Base-by-base conservation (phyloP, 2,797 vertebrate genomes). In the Epinephelus malabaricus region DNA sequence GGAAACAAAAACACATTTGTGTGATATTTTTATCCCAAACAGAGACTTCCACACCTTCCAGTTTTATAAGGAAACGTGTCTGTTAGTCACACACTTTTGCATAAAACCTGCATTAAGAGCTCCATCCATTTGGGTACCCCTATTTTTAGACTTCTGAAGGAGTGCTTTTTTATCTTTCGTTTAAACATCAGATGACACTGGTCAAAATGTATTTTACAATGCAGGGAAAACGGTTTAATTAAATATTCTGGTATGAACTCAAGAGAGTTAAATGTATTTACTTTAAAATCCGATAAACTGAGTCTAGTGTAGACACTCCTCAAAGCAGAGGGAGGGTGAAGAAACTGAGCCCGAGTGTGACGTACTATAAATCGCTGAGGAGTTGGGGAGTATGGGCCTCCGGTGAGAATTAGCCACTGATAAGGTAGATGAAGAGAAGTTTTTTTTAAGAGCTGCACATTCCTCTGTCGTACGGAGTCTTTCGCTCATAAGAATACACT, bases 131-230 rank as follows among this genome's bases (percentile, higher is more conserved):
- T 74, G 62, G 77, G 34, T 62, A 66, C 15, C 62, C 59, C 82
- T 88, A 86, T 86, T 88, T 91, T 83, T 81, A 83, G 85, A 86
- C 62, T 66, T 64, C 68, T 69, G 53, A 30, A 78, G 75, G 83
- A 81, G 60, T 66, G 81, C 65, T 83, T 86, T 49, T 81, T 75
- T 78, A 82, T 80, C 73, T 82, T 85, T 83, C 81, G 67, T 82
- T 86, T 58, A 66, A 85, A 84, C 62, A 86, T 77, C 73, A 84
- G 40, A 87, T 56, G 59, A 76, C 62, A 77, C 10, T 69, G 82
- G 61, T 79, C 67, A 67, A 60, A 73, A 75, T 79, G n/a, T 70
- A 5, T 73, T 76, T 83, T 19, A 66, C 65, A 60, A 40, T 21
- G 51, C 21, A 25, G 53, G 30, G 34, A 51, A 79, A 86, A 27